phyloP scores from a whole-genome alignment of 2,797 vertebrate genomes.

The Merluccius polli region DNA sequence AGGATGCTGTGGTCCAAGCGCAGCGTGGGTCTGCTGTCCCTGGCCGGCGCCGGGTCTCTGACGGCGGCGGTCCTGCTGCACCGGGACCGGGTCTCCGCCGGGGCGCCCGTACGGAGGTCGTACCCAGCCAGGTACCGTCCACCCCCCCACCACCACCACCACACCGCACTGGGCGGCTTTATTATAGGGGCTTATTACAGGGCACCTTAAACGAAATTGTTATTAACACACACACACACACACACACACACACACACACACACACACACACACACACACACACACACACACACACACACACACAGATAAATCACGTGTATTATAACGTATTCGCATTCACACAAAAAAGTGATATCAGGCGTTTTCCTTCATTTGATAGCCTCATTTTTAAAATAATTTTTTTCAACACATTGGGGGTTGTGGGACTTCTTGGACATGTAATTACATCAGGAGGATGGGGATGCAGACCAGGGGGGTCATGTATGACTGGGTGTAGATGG shows the following conservation, averaged over 20 bases:
- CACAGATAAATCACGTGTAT: no score
- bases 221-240: neutral
- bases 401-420: no score
- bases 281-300: neutral
- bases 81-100: constrained; percentile 80
- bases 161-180: neutral
- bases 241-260: neutral
- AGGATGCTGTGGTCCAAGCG: constrained; percentile 78
- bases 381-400: neutral
- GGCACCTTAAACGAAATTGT: no score
- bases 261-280: neutral
- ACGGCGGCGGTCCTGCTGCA: constrained; percentile 79
- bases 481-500: neutral
- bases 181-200: no score
- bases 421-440: no score
- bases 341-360: neutral
- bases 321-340: no score
- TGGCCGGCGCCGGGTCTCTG: constrained; percentile 85
- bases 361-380: neutral
- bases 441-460: no score
- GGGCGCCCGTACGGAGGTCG: constrained; percentile 71
- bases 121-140: constrained; percentile 87
- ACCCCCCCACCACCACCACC: neutral
- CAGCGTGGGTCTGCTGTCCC: constrained; percentile 75
- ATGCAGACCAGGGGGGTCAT: neutral